Percentiles rank a stretch among this genome's conserved stretches.
phyloP scores from a whole-genome alignment of 2,797 vertebrate species.

The Enteromius argenteus region DNA sequence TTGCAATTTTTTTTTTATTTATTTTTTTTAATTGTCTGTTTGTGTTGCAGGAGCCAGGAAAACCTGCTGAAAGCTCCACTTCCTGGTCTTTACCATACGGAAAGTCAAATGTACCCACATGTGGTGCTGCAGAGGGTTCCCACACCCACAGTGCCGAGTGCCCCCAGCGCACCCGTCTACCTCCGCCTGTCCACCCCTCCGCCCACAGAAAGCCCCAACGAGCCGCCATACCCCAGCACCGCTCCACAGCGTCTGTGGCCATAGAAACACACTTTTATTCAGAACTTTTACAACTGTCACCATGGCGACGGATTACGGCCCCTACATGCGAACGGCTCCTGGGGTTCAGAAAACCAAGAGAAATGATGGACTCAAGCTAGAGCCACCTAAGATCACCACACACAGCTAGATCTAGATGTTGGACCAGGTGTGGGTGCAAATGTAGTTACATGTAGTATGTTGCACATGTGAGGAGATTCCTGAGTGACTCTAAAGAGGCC shows the following conservation, averaged over 20 bases:
- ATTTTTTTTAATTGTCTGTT: background rate
- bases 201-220: constrained; percentile 58
- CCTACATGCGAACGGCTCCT: background rate
- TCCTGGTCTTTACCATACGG: constrained; percentile 74
- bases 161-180: constrained; percentile 71
- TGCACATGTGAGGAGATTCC: background rate
- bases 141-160: constrained; percentile 72
- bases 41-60: constrained; percentile 78
- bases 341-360: constrained; percentile 17
- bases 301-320: constrained; percentile 9
- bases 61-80: constrained; percentile 76
- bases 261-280: constrained; percentile 59
- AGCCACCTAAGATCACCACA: background rate
- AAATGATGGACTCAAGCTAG: constrained; percentile 17
- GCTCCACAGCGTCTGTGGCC: constrained; percentile 74
- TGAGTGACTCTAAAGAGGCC: background rate
- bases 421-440: background rate
- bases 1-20: too few relatives aligned
- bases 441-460: background rate
- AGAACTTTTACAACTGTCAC: constrained; percentile 37
- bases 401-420: constrained; percentile 7
- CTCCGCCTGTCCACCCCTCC: constrained; percentile 70
- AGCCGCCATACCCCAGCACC: constrained; percentile 69
- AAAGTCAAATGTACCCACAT: constrained; percentile 79
- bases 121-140: constrained; percentile 80